A percentile compares a stretch with the other conserved stretches of the same genome.
Conservation (phyloP, 2,888 invertebrate species). For the Malthinus flaveolus region DNA sequence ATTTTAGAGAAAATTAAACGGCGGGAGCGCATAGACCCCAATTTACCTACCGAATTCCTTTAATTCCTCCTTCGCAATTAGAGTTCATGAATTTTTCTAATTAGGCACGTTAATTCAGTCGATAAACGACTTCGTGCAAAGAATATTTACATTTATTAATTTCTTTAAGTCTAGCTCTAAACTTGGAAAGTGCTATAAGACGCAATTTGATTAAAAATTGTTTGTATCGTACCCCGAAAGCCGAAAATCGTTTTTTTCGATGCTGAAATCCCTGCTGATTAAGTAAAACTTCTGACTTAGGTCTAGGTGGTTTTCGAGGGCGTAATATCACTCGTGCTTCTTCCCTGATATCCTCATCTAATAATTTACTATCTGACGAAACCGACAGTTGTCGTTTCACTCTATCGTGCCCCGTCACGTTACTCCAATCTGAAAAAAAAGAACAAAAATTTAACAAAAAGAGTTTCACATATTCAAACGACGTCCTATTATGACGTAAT, state of each 20-base stretch:
- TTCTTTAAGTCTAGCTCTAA: too few species aligned
- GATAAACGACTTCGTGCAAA: neutral
- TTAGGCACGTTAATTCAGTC: neutral
- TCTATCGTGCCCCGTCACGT: slow-evolving; percentile 78
- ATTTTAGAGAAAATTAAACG: slow-evolving; percentile 1
- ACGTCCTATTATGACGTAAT: neutral
- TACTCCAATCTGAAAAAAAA: slow-evolving; percentile 71
- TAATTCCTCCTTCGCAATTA: neutral
- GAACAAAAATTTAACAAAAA: neutral
- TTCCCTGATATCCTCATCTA: slow-evolving; percentile 88
- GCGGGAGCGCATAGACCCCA: too few species aligned
- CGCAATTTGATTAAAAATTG: neutral
- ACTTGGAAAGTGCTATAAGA: too few species aligned
- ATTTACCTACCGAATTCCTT: neutral
- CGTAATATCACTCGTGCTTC: slow-evolving; percentile 86
- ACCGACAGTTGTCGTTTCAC: slow-evolving; percentile 89
- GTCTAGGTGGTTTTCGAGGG: slow-evolving; percentile 90
- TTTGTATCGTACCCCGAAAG: slow-evolving; percentile 81
- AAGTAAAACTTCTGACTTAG: slow-evolving; percentile 94
- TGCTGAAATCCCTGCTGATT: slow-evolving; percentile 71
- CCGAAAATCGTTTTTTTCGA: slow-evolving; percentile 91
- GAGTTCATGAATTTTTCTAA: neutral
- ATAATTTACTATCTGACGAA: slow-evolving; percentile 88
- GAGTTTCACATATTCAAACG: slow-evolving; percentile 11
- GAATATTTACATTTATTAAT: neutral